Percentiles rank a stretch among this genome's conserved stretches.
These are phyloP conservation scores for Fregetta grallaria DNA, from an alignment of 2,113 vertebrate genomes.

Conservation along the genomic window DNA sequence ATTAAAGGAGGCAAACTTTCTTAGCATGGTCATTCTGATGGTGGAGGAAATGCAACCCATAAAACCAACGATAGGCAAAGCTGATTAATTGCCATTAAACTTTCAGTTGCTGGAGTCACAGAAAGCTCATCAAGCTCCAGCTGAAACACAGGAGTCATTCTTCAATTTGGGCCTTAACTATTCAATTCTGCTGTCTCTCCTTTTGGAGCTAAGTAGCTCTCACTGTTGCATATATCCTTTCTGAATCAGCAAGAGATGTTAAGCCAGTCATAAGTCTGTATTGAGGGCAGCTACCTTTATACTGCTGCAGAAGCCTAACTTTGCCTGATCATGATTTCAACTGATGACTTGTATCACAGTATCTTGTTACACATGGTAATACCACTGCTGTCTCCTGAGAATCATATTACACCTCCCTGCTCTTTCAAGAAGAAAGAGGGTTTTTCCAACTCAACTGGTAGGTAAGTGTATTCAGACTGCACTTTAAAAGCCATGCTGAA, in stretches of 20 bases:
- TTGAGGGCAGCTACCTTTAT: background rate
- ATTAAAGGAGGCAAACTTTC: background rate
- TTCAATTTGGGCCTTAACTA: background rate
- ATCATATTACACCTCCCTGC: background rate
- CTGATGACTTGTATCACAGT: background rate
- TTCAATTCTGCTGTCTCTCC: background rate
- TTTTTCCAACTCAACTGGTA: background rate
- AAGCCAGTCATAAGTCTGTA: background rate
- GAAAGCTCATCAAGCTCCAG: background rate
- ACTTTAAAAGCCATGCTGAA: background rate
- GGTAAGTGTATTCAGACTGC: background rate
- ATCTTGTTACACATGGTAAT: background rate
- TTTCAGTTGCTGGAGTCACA: background rate
- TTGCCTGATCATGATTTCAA: background rate
- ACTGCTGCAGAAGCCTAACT: background rate
- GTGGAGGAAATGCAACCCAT: background rate
- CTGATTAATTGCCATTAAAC: background rate
- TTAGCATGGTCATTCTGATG: background rate
- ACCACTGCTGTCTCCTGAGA: background rate
- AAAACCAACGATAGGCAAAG: background rate
- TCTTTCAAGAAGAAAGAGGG: background rate
- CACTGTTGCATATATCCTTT: background rate
- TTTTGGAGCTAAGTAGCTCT: background rate
- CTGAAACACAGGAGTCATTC: background rate
- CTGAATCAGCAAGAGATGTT: background rate